These are phyloP conservation scores for Labeo rohita DNA, from an alignment of 2,113 vertebrate genomes.

Conservation along the genomic window DNA sequence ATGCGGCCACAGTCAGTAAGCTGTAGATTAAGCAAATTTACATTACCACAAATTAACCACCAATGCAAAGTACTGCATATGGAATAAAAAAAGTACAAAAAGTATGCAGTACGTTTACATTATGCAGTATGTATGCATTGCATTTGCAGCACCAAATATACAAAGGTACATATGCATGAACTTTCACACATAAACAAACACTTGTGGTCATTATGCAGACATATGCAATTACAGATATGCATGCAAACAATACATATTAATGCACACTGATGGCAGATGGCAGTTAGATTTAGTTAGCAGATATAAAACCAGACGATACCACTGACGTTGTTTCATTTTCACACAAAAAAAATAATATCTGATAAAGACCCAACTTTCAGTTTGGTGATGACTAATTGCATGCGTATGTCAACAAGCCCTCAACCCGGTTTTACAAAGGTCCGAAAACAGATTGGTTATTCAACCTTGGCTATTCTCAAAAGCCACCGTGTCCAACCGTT, in stretches of 20 bases:
- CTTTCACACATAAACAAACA: background rate
- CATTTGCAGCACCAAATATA: background rate
- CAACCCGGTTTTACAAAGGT: background rate
- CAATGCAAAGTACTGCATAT: constrained; percentile 18
- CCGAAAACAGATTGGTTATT: background rate
- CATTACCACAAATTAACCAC: constrained; percentile 21
- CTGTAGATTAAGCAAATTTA: constrained; percentile 33
- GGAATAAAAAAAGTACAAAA: background rate
- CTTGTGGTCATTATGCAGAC: background rate
- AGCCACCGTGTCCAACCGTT: background rate
- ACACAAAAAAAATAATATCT: background rate
- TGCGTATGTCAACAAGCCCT: background rate
- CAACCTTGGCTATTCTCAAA: background rate
- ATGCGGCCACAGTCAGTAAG: constrained; percentile 28
- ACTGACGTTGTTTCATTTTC: background rate
- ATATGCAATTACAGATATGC: background rate
- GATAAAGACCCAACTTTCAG: background rate
- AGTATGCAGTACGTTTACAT: background rate
- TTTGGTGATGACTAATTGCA: background rate
- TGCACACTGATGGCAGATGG: background rate
- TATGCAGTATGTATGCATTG: background rate
- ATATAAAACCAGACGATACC: background rate
- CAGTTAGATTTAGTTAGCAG: background rate
- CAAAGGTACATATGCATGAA: background rate
- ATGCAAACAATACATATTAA: background rate